Evolutionary conservation across 2,888 invertebrate genomes (phyloP).

Genomic region (Gymnocheta viridis): DNA sequence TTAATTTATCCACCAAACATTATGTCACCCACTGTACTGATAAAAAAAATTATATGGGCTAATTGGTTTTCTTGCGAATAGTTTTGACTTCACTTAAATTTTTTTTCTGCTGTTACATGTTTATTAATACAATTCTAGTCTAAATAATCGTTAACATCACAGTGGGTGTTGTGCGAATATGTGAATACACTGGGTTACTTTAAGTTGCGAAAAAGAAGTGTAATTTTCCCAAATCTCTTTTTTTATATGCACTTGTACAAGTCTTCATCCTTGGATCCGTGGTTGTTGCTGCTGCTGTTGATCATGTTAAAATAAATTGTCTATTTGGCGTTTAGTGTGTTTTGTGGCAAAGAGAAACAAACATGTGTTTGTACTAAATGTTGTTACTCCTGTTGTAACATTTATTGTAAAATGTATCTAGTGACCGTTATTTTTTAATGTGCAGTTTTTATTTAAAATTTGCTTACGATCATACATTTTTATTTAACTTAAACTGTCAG

Average conservation of each 20-base stretch:
- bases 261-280: too few relatives aligned
- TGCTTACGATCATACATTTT: conserved; percentile 13
- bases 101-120: background rate
- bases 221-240: background rate
- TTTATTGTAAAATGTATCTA: conserved; percentile 44
- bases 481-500: conserved; percentile 58
- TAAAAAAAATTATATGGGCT: conserved; percentile 29
- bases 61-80: conserved; percentile 50
- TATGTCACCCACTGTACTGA: conserved; percentile 4
- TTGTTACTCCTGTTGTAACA: conserved; percentile 39
- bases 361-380: conserved; percentile 19
- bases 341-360: background rate
- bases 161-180: conserved; percentile 53
- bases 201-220: background rate
- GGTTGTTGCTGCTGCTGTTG: background rate
- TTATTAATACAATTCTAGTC: conserved; percentile 52
- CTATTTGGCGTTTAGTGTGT: conserved; percentile 37
- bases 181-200: conserved; percentile 7
- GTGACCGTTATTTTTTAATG: conserved; percentile 48
- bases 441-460: conserved; percentile 6
- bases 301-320: conserved; percentile 51
- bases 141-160: conserved; percentile 59
- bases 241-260: background rate
- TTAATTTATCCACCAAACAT: background rate
- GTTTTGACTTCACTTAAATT: conserved; percentile 7